phyloP scores from a whole-genome alignment of 2,113 vertebrate species.

The Dromiciops gliroides region DNA sequence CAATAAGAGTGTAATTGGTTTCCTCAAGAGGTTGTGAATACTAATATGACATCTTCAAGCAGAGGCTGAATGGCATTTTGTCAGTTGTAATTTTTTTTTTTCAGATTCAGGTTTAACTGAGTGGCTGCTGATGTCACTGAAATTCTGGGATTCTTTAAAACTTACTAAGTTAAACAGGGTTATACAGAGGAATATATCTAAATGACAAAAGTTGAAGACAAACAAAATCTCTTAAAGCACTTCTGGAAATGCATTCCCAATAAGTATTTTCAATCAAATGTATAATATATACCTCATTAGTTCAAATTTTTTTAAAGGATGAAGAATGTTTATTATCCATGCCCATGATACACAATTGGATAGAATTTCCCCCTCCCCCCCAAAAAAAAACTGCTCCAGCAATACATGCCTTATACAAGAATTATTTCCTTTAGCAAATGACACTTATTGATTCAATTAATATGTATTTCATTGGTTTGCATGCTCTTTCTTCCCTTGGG shows the following conservation, averaged over 20 bases:
- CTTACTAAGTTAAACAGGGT: background rate
- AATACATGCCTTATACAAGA: too few relatives aligned
- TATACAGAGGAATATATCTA: background rate
- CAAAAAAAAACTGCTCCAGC: too few relatives aligned
- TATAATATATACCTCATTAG: background rate
- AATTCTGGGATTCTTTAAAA: background rate
- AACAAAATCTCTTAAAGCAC: background rate
- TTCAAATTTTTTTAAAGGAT: too few relatives aligned
- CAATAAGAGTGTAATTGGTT: background rate
- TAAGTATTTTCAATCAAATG: background rate
- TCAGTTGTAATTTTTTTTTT: background rate
- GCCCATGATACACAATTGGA: too few relatives aligned
- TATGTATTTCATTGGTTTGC: background rate
- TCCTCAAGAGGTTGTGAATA: background rate
- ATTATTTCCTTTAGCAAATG: too few relatives aligned
- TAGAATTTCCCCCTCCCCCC: too few relatives aligned
- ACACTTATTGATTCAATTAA: background rate
- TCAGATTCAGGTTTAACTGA: background rate
- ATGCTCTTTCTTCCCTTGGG: background rate
- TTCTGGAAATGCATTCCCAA: background rate
- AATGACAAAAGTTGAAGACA: background rate
- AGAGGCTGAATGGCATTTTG: background rate
- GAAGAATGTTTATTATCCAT: too few relatives aligned
- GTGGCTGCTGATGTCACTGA: background rate
- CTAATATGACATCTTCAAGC: background rate